Conservation (phyloP, 2,797 vertebrate species). For the Mus minutoides region DNA sequence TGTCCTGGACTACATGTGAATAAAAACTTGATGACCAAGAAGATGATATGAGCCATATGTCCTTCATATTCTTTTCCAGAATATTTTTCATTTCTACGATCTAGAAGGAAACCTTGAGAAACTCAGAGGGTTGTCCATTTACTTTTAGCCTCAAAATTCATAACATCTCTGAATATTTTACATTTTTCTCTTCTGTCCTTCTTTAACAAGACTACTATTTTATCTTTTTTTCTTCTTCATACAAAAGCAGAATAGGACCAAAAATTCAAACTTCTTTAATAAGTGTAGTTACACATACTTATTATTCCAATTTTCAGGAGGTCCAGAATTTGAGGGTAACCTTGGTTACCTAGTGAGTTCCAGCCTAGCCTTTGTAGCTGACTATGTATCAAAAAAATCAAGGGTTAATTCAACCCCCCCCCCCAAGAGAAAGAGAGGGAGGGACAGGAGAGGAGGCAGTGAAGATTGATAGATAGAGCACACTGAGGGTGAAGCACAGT, state of each 20-base stretch:
- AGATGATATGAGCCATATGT: conserved; percentile 1
- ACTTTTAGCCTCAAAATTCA: conserved; percentile 45
- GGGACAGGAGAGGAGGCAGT: background rate
- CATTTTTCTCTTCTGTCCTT: background rate
- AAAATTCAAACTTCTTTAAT: background rate
- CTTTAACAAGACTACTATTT: conserved; percentile 1
- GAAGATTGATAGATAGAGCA: background rate
- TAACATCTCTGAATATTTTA: conserved; percentile 25
- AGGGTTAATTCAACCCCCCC: background rate
- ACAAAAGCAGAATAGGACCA: conserved; percentile 6
- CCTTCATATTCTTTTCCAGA: conserved; percentile 51
- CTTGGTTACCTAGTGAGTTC: background rate
- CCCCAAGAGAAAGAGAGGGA: background rate
- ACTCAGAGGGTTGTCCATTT: background rate
- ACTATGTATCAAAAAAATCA: background rate
- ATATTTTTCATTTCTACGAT: background rate
- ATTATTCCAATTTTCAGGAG: background rate
- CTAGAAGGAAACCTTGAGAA: background rate
- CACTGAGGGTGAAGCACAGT: background rate
- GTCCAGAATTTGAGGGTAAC: background rate
- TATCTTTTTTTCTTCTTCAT: background rate
- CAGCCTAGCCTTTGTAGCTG: background rate
- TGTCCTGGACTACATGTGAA: background rate
- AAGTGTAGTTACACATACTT: background rate
- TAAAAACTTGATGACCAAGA: conserved; percentile 8